Conservation (phyloP, 2,888 invertebrate species). For the Idaea straminata region DNA sequence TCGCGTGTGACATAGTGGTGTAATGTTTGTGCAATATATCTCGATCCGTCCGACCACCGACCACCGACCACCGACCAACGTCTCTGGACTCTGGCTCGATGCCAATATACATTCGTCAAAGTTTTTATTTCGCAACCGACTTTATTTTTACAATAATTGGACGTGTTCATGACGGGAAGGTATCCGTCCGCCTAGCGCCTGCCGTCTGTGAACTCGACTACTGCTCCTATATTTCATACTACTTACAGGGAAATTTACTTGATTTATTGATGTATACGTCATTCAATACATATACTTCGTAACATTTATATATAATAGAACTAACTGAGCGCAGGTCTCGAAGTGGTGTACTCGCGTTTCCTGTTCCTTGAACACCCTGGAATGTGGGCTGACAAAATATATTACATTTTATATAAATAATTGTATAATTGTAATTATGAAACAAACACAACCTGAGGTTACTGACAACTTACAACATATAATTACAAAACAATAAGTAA, state of each 20-base stretch:
- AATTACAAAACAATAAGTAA: background rate
- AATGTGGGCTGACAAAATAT: background rate
- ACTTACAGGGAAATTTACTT: background rate
- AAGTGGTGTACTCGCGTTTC: background rate
- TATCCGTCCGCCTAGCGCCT: background rate
- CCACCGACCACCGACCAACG: background rate
- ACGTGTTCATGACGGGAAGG: conserved; percentile 17
- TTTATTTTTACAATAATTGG: conserved; percentile 32
- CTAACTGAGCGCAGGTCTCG: background rate
- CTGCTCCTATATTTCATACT: conserved; percentile 7
- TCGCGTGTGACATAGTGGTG: background rate
- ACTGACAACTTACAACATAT: background rate
- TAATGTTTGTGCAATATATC: background rate
- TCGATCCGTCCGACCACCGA: background rate
- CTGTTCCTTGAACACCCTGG: conserved; percentile 3
- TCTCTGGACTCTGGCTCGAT: conserved; percentile 21
- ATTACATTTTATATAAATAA: conserved; percentile 4
- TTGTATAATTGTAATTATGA: background rate
- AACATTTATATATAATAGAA: too few relatives aligned
- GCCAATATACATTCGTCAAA: conserved; percentile 31
- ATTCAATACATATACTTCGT: background rate
- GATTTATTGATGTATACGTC: background rate
- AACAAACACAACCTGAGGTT: background rate
- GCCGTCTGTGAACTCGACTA: conserved; percentile 17
- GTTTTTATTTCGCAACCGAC: conserved; percentile 28